These are phyloP conservation scores for Amblyopsis rosae DNA, from an alignment of 2,113 vertebrate genomes.

Conservation along the genomic window DNA sequence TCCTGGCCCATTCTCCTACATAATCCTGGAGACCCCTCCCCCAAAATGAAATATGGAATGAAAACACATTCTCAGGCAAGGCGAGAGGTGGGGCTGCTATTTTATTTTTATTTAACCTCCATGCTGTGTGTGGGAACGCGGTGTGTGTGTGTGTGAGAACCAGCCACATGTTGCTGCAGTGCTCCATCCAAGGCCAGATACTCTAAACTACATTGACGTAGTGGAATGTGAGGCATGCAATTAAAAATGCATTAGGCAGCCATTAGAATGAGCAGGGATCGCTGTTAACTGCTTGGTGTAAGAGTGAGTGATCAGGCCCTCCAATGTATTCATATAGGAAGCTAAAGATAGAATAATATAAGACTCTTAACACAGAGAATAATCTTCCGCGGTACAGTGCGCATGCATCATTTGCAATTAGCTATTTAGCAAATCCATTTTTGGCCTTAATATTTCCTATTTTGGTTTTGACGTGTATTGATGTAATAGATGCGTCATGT, in stretches of 20 bases:
- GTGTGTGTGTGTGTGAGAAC: constrained; percentile 10
- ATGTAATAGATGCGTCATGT: constrained; percentile 6
- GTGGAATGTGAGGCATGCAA: constrained; percentile 27
- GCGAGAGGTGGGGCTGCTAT: constrained; percentile 13
- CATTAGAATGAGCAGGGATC: constrained; percentile 32
- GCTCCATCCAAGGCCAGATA: constrained; percentile 19
- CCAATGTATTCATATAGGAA: constrained; percentile 35
- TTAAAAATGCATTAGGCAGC: constrained; percentile 53
- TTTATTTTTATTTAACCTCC: neutral
- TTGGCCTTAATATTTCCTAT: constrained; percentile 29
- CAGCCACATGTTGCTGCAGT: constrained; percentile 16
- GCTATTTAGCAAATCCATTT: constrained; percentile 9
- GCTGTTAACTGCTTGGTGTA: constrained; percentile 3
- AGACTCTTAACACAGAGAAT: neutral
- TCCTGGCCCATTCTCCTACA: constrained; percentile 41
- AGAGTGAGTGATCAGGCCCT: constrained; percentile 27
- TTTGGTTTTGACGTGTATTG: constrained; percentile 1
- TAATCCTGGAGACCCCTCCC: constrained; percentile 26
- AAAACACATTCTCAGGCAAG: constrained; percentile 50
- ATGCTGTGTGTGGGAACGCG: neutral
- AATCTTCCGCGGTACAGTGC: constrained; percentile 1
- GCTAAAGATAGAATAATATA: constrained; percentile 20
- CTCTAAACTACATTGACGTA: constrained; percentile 25
- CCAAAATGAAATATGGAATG: constrained; percentile 35
- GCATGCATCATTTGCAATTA: constrained; percentile 6